Base-by-base conservation (phyloP, 2,888 invertebrate genomes). In the Campoplex capitator region DNA sequence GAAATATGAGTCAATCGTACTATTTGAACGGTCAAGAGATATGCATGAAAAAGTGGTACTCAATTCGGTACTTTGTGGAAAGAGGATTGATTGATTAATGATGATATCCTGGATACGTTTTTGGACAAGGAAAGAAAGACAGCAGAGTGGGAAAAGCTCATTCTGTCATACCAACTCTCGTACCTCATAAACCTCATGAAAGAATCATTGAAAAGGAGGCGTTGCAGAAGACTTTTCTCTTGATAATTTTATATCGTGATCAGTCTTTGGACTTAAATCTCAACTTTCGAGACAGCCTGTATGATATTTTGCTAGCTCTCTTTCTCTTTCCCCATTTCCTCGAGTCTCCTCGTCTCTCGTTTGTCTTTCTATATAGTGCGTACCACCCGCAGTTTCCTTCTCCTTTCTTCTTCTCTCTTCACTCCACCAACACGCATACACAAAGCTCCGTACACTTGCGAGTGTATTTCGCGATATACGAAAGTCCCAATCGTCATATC, bases 401-500 rank as follows among this genome's bases (percentile, higher is more conserved):
- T 81, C 84, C 45, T 87, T 78, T 68, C 77, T 74, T 56, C 38
- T 62, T 75, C 76, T 67, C 58, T 81, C 62, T 48, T 16, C 68
- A 23, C 35, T 70, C 51, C 23, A 58, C 28, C 3, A 16, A 54
- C 65, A 51, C 48, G 65, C 28, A 48, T 45, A 28, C 38, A 75
- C 88, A 23, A 77, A 68, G 38, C 4, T 42, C 8, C 71, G 68
- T 76, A 11, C n/a, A 70, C 42, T 74, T 84, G 83, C 67, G 79
- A 86, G 81, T 74, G 83, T 85, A 88, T 89, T n/a, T 16, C 48
- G 54, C 70, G 48, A 77, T 67, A n/a, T 77, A 76, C 81, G 65
- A 75, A 71, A 79, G 45, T 71, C 84, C 90, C 90, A 91, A 93
- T 92, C 92, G 90, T 92, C 93, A 91, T 71, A 82, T 92, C 91